Percentiles rank a stretch among this genome's conserved stretches.
Evolutionary conservation across 2,113 vertebrate genomes (phyloP).

Genomic region (Fregata magnificens): DNA sequence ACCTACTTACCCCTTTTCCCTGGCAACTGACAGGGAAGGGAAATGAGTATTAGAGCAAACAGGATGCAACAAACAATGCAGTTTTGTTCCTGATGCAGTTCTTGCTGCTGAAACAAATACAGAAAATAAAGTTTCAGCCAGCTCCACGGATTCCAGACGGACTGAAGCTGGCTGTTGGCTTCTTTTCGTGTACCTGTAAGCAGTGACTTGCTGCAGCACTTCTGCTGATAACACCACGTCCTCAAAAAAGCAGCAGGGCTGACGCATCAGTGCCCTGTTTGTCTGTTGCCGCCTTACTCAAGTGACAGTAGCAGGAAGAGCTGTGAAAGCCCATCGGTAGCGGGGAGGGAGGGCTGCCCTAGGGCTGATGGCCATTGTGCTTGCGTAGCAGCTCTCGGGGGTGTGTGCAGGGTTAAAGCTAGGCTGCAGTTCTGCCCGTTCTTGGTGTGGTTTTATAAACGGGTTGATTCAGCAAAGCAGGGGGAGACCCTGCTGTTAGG

Average conservation of each 20-base stretch:
- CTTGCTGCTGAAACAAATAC: not conserved
- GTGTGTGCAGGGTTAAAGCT: not conserved
- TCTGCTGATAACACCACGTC: not conserved
- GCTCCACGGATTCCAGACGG: accelerated
- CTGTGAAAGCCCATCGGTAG: accelerated
- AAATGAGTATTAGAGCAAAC: not conserved
- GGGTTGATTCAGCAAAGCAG: not conserved
- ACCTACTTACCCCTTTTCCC: not conserved
- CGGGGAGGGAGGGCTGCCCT: not conserved
- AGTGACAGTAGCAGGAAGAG: not conserved
- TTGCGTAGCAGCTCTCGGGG: not conserved
- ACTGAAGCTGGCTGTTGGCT: not conserved
- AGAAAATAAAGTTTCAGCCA: not conserved
- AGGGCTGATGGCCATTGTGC: not conserved
- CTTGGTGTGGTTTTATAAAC: not conserved
- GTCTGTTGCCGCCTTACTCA: accelerated
- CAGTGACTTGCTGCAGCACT: not conserved
- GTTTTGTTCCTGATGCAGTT: not conserved
- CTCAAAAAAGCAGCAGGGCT: not conserved
- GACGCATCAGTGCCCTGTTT: not conserved
- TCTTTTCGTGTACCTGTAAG: not conserved
- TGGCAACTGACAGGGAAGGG: not conserved
- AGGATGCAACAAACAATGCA: not conserved
- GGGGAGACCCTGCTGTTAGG: not conserved
- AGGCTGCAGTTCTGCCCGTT: not conserved